Base-by-base conservation (phyloP, 1,140 invertebrate species). In the Hypsibius dujardini region DNA sequence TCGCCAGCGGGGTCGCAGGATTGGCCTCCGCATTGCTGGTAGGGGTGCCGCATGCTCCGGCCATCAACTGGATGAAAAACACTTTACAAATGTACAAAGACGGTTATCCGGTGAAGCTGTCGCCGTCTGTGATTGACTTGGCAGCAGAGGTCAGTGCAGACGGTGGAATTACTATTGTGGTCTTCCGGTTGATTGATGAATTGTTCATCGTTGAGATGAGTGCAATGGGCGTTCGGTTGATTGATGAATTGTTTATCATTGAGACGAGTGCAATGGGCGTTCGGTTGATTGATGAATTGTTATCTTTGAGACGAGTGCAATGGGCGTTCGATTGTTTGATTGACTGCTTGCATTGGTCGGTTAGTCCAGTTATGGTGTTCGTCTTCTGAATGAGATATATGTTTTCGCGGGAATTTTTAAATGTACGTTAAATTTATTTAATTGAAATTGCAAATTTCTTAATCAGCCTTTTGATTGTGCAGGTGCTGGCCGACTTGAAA, bases 401-500 rank as follows among this genome's bases (percentile, higher is more conserved):
- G 28, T 28, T 28, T 28, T 28, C 28, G 28, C 28, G 28, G 28
- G 28, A 28, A 28, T 28, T 28, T 28, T 28, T 28, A 28, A 28
- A 28, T 28, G 28, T 28, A 28, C 28, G 28, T 28, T 28, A 28
- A 28, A 28, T 28, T 28, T 28, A 28, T 28, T 28, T 28, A 28
- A 28, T 28, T 28, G 28, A 28, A 28, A 28, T 28, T 28, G 28
- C 28, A 28, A 28, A 28, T 28, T 28, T 28, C 28, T 28, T 28
- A 28, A 28, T 28, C 50, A 56, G n/a, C 50, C 50, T n/a, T 7
- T 56, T 67, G 12, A 15, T 42, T 15, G 12, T 45, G 42, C 42
- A 67, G 62, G 45, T 42, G 12, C 42, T 67, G 62, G 62, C 12
- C 12, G 62, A 67, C 42, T 67, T 7, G 3, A 73, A 83, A 47